These are phyloP conservation scores for Dysidea cf. avara DNA, from an alignment of 37 sponge, comb jelly and placozoan species.

Conservation along the genomic window DNA sequence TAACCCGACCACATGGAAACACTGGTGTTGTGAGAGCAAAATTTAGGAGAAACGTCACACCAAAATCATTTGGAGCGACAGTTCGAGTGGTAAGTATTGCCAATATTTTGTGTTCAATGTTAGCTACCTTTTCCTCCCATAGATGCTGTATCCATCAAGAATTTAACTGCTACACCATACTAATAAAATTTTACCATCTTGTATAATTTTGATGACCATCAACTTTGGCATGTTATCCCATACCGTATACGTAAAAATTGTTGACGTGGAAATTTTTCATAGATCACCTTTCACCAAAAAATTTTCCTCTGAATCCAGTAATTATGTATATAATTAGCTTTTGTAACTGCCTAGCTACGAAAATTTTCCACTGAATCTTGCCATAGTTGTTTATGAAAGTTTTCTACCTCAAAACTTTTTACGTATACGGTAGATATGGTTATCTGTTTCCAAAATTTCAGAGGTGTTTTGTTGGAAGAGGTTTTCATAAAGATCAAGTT, in stretches of 20 bases:
- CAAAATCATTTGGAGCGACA: conserved; percentile 94
- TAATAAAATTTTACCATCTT: no score
- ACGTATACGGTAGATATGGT: no score
- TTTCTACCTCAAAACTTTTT: no score
- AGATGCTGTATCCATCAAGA: conserved; percentile 99
- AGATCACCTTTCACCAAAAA: no score
- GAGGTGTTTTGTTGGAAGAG: no score
- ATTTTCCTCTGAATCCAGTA: no score
- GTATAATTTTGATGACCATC: background rate
- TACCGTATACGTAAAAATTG: conserved; percentile 12
- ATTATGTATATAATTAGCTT: background rate
- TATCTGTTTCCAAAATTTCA: no score
- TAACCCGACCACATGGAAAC: conserved; percentile 94
- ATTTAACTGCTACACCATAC: conserved; percentile 60
- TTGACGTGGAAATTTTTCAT: background rate
- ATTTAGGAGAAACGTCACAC: conserved; percentile 88
- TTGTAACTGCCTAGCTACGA: no score
- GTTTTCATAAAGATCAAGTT: no score
- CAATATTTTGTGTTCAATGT: background rate
- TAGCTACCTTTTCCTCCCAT: background rate
- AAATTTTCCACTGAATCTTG: no score
- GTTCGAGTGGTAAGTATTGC: conserved; percentile 88
- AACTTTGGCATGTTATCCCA: no score
- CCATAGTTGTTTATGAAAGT: no score
- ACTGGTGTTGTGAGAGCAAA: conserved; percentile 94